A percentile compares a stretch with the other conserved stretches of the same genome.
phyloP scores from a whole-genome alignment of 2,888 invertebrate species.

The Caenorhabditis doughertyi region DNA sequence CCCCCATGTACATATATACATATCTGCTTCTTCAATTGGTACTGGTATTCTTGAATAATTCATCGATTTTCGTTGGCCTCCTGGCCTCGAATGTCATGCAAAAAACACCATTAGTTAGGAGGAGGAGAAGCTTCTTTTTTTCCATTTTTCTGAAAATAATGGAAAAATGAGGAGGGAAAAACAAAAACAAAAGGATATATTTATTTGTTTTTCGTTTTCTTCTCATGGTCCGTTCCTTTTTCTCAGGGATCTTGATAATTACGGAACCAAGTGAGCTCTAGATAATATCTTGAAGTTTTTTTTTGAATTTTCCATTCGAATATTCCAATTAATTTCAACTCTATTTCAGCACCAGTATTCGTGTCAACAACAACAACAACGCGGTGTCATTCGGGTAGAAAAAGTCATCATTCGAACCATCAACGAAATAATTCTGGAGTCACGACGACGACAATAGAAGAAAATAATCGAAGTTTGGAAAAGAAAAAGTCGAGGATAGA shows the following conservation, averaged over 20 bases:
- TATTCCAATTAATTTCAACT: neutral
- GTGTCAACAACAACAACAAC: slow-evolving; percentile 47
- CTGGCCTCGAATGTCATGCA: neutral
- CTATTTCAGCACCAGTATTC: slow-evolving; percentile 53
- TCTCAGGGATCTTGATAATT: neutral
- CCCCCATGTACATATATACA: neutral
- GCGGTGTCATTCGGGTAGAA: slow-evolving; percentile 51
- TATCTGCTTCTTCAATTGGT: neutral
- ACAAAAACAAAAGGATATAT: slow-evolving; percentile 10
- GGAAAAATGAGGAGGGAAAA: neutral
- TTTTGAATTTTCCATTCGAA: slow-evolving; percentile 3
- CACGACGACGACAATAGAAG: neutral
- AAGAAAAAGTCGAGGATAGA: slow-evolving; percentile 36
- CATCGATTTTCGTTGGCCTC: slow-evolving; percentile 23
- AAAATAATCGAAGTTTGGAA: slow-evolving; percentile 22
- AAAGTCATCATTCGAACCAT: slow-evolving; percentile 28
- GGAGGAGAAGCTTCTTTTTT: neutral
- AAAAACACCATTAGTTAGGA: slow-evolving; percentile 11
- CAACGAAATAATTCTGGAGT: slow-evolving; percentile 20
- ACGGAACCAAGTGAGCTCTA: no score
- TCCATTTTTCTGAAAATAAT: neutral
- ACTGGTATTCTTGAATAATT: slow-evolving; percentile 23
- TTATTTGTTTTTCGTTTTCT: slow-evolving; percentile 1
- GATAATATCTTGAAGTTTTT: neutral
- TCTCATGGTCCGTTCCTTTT: neutral